A percentile compares a stretch with the other conserved stretches of the same genome.
Evolutionary conservation across 1,140 invertebrate species (phyloP).

Genomic region (Camponotus vicinus): DNA sequence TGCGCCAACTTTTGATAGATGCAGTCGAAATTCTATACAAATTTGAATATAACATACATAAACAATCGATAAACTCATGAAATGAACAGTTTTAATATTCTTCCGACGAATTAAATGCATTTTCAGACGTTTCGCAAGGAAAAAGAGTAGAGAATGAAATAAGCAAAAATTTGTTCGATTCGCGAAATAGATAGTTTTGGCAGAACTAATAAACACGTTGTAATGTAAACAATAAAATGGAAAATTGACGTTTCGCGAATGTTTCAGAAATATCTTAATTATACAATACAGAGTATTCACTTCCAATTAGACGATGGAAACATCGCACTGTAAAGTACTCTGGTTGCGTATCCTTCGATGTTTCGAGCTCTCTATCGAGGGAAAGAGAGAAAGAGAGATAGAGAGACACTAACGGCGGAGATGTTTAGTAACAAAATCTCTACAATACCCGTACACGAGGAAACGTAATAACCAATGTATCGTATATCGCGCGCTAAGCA

Average conservation of each 20-base stretch:
- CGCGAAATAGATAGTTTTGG: slow-evolving; percentile 11
- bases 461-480: slow-evolving; percentile 61
- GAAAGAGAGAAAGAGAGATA: not conserved
- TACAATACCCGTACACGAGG: slow-evolving; percentile 42
- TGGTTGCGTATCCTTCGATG: slow-evolving; percentile 19
- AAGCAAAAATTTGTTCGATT: slow-evolving; percentile 2
- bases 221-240: slow-evolving; percentile 22
- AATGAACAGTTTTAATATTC: not conserved
- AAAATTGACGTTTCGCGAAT: slow-evolving; percentile 39
- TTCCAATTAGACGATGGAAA: slow-evolving; percentile 55
- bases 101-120: not conserved
- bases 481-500: slow-evolving; percentile 60
- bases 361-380: slow-evolving; percentile 32
- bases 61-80: slow-evolving; percentile 1
- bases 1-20: not conserved
- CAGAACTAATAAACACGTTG: not conserved
- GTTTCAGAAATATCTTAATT: slow-evolving; percentile 40
- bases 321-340: slow-evolving; percentile 19
- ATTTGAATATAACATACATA: not conserved
- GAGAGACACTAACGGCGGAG: slow-evolving; percentile 30
- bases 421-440: slow-evolving; percentile 62
- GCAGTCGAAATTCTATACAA: not conserved
- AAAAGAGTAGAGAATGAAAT: not conserved
- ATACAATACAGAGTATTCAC: slow-evolving; percentile 11
- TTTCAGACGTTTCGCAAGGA: not conserved